Evolutionary conservation across 2,888 invertebrate species (phyloP), one percentile per base, ranked within the genome.

Genomic region (Drosophila infuscata): DNA sequence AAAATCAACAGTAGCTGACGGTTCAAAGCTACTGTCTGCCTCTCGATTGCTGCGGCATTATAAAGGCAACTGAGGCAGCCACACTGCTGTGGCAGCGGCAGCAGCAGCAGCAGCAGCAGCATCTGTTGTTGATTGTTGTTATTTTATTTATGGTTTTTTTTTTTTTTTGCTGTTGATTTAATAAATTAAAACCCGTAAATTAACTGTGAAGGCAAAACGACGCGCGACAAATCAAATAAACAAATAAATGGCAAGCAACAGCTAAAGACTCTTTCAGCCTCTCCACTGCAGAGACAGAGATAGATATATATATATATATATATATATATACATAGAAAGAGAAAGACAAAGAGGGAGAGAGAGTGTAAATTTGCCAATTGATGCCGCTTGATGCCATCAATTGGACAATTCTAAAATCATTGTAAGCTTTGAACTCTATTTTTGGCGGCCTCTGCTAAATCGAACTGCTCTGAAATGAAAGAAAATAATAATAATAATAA

Each of bases 171-270:
- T 85, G 83, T 85, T 83, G 83, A 83, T 83, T 83, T 83, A 83
- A 83, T 83, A 83, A 83, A 83, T 86, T 81, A 86, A 86, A 83
- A 81, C 83, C 76, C 83, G 87, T 83, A 83, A 83, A 83, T 86
- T 86, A 83, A 83, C 87, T 83, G 83, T 86, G 83, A 83, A 83
- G 87, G 83, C 87, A 86, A 83, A 86, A 86, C 87, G 87, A 86
- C 79, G 83, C 83, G 81, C 83, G 83, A 83, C 83, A 83, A 86
- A 83, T 86, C 87, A 81, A 83, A 85, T 82, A 85, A 85, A 80
- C 80, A 81, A 85, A 79, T 79, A 83, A 79, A 82, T 71, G 72
- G 76, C 71, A 72, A 81, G 67, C 75, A 68, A 61, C 70, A 72
- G 79, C 65, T 57, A 33, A 81, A 77, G 69, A 70, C 80, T 71